A percentile compares a stretch with the other conserved stretches of the same genome.
phyloP scores from a whole-genome alignment of 2,888 invertebrate genomes.

The Hydroisotoma schaefferi region DNA sequence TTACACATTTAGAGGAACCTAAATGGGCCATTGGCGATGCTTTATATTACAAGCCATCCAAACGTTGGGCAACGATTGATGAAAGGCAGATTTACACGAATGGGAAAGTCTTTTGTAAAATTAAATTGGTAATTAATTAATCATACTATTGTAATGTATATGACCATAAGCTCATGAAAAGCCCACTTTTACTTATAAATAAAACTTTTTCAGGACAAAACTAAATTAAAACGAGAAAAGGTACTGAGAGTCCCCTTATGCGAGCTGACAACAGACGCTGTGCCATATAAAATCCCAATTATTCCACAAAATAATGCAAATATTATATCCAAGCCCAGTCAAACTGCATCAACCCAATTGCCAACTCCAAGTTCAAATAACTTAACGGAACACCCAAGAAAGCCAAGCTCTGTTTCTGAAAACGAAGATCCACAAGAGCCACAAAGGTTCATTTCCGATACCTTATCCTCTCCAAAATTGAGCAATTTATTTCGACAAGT shows the following conservation, averaged over 20 bases:
- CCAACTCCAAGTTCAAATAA: neutral
- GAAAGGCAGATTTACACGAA: slow-evolving; percentile 22
- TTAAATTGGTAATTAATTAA: slow-evolving; percentile 35
- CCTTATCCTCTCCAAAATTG: neutral
- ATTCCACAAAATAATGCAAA: slow-evolving; percentile 6
- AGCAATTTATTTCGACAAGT: neutral
- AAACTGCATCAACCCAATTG: too few relatives aligned
- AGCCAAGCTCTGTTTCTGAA: neutral
- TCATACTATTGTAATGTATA: too few relatives aligned
- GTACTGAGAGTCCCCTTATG: slow-evolving; percentile 14
- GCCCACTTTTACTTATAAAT: neutral
- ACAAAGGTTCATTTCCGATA: neutral
- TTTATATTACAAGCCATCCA: slow-evolving; percentile 33
- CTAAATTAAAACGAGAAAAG: slow-evolving; percentile 30
- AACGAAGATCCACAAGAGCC: too few relatives aligned
- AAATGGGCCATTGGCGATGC: slow-evolving; percentile 30
- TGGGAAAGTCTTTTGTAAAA: slow-evolving; percentile 22
- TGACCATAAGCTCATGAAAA: too few relatives aligned
- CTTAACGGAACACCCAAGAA: neutral
- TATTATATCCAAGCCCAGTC: too few relatives aligned
- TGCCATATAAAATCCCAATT: slow-evolving; percentile 21
- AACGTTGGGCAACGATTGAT: slow-evolving; percentile 31
- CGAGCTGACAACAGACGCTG: slow-evolving; percentile 21
- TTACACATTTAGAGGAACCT: slow-evolving; percentile 26
- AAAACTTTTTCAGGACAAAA: slow-evolving; percentile 20